Percentiles rank a stretch among this genome's conserved stretches.
phyloP scores from a whole-genome alignment of 2,113 vertebrate species.

The Eudyptes chrysolophus region DNA sequence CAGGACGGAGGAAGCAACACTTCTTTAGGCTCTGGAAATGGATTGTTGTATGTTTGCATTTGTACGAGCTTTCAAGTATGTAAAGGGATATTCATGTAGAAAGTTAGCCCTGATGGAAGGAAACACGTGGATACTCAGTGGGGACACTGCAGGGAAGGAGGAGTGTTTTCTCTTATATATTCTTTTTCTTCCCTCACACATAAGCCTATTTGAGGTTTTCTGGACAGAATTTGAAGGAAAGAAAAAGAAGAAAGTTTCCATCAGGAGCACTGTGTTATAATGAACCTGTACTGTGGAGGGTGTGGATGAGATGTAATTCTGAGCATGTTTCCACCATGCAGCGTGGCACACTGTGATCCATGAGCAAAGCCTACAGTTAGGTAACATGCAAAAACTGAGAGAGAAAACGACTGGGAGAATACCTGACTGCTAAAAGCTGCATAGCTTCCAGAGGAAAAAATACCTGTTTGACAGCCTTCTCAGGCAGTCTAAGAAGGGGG shows the following conservation, averaged over 20 bases:
- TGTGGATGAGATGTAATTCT: background rate
- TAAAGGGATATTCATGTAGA: background rate
- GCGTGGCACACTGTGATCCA: background rate
- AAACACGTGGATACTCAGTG: background rate
- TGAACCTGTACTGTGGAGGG: background rate
- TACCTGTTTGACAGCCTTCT: background rate
- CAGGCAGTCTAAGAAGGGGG: background rate
- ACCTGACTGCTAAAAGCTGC: background rate
- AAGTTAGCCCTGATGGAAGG: background rate
- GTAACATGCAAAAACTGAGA: background rate
- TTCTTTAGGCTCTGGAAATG: background rate
- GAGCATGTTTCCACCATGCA: accelerated
- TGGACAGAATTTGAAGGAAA: background rate
- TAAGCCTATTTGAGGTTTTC: background rate
- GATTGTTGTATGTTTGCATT: accelerated
- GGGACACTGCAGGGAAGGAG: background rate
- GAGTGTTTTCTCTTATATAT: background rate
- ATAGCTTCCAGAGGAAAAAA: background rate
- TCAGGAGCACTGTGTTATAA: background rate
- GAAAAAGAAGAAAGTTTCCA: background rate
- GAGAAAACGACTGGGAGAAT: background rate
- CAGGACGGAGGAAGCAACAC: background rate
- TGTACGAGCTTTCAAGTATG: background rate
- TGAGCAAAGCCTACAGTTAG: background rate
- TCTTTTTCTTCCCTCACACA: background rate